A percentile compares a stretch with the other conserved stretches of the same genome.
These are phyloP conservation scores for Eustalomyia histrio DNA, from an alignment of 2,888 invertebrate genomes.

Conservation along the genomic window DNA sequence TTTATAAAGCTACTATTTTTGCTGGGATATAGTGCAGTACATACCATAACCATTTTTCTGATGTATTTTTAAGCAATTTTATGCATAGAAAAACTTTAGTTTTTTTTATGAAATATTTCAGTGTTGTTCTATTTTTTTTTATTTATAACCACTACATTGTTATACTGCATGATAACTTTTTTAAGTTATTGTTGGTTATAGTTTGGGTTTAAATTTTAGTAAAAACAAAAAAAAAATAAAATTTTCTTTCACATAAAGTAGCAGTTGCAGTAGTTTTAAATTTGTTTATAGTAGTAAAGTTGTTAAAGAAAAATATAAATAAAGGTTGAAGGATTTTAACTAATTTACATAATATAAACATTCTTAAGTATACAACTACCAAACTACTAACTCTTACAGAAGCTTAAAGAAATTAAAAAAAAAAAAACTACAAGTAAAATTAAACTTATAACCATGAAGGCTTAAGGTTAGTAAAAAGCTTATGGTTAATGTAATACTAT, in stretches of 20 bases:
- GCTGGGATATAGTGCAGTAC: no score
- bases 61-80: slow-evolving; percentile 1
- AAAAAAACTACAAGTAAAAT: background rate
- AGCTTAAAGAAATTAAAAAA: background rate
- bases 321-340: slow-evolving; percentile 40
- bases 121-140: background rate
- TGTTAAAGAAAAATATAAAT: slow-evolving; percentile 14
- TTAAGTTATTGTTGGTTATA: slow-evolving; percentile 18
- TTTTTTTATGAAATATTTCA: background rate
- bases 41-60: background rate
- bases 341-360: slow-evolving; percentile 57
- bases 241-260: background rate
- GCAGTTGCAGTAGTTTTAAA: background rate
- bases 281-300: background rate
- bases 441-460: background rate
- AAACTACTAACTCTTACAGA: background rate
- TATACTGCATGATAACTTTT: slow-evolving; percentile 5
- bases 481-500: slow-evolving; percentile 7
- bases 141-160: background rate
- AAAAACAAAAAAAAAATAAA: background rate
- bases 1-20: no score
- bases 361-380: slow-evolving; percentile 66
- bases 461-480: background rate
- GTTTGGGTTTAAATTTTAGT: slow-evolving; percentile 12
- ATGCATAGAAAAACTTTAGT: background rate